A percentile compares a stretch with the other conserved stretches of the same genome.
These are phyloP conservation scores for Gryllus bimaculatus DNA, from an alignment of 1,140 invertebrate genomes.

Conservation along the genomic window DNA sequence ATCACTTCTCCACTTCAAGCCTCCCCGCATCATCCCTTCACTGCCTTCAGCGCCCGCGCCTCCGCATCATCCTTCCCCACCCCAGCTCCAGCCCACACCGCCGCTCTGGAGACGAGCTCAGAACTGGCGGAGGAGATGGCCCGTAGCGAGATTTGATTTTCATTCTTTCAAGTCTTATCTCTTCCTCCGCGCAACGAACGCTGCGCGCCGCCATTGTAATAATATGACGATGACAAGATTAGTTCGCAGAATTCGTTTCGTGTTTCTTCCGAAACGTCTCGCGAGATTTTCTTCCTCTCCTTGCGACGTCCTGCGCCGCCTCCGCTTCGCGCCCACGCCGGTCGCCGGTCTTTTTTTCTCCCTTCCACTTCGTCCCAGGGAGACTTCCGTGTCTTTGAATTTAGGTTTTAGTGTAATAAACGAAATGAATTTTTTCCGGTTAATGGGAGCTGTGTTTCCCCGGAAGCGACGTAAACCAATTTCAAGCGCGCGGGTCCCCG, in stretches of 20 bases:
- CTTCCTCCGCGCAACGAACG: not conserved
- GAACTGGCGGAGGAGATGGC: not conserved
- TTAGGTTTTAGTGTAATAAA: not conserved
- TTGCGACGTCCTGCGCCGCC: not conserved
- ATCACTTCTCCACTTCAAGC: no score
- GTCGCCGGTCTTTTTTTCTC: not conserved
- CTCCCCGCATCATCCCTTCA: no score
- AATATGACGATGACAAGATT: not conserved
- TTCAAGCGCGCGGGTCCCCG: not conserved
- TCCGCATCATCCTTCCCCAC: no score
- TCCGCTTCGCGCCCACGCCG: not conserved
- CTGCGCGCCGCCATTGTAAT: not conserved
- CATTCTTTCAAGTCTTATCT: conserved; percentile 2
- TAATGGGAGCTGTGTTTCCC: not conserved
- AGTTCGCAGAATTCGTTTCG: not conserved
- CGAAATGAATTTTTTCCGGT: not conserved
- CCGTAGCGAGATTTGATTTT: not conserved
- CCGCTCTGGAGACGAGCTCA: not conserved
- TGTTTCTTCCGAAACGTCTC: not conserved
- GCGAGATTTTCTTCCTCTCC: not conserved
- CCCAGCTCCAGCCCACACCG: not conserved
- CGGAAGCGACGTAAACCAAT: not conserved
- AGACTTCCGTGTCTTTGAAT: not conserved
- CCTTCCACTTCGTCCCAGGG: not conserved
- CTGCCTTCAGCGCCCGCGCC: no score